Percentiles rank a stretch among this genome's conserved stretches.
phyloP scores from a whole-genome alignment of 2,113 vertebrate species.

The Neoarius graeffei region DNA sequence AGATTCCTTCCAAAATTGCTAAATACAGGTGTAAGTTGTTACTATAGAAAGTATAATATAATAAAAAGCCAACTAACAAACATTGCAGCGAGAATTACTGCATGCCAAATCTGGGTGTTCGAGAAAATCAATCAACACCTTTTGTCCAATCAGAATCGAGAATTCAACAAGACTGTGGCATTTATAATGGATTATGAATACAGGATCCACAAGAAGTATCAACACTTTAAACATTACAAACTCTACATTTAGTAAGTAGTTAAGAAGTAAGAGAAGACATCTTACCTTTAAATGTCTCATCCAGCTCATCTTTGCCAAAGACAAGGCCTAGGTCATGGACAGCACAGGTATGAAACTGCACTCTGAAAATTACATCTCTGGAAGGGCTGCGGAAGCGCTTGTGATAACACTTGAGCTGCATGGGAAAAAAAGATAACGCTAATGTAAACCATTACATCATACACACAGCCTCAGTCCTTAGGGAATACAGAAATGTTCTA shows the following conservation, averaged over 20 bases:
- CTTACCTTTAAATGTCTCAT: slow-evolving; percentile 94
- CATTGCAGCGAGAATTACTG: neutral
- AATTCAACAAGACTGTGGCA: neutral
- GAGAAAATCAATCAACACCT: neutral
- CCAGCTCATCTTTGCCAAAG: slow-evolving; percentile 94
- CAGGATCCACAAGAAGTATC: neutral
- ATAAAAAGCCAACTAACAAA: neutral
- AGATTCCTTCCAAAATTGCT: neutral
- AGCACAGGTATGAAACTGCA: slow-evolving; percentile 97
- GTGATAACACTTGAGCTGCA: slow-evolving; percentile 96
- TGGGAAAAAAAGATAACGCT: neutral
- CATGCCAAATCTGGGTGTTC: neutral
- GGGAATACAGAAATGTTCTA: neutral
- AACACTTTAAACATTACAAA: neutral
- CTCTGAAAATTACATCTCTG: slow-evolving; percentile 91
- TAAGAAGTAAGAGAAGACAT: neutral
- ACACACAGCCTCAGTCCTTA: neutral
- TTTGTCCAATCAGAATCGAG: neutral
- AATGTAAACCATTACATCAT: slow-evolving; percentile 28
- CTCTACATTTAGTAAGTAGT: neutral
- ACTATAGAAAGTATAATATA: neutral
- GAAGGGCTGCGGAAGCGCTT: slow-evolving; percentile 89
- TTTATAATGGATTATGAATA: neutral
- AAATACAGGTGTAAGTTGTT: neutral
- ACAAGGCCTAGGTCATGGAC: slow-evolving; percentile 90